Evolutionary conservation across 2,113 vertebrate genomes (phyloP).

Genomic region (Sula dactylatra): DNA sequence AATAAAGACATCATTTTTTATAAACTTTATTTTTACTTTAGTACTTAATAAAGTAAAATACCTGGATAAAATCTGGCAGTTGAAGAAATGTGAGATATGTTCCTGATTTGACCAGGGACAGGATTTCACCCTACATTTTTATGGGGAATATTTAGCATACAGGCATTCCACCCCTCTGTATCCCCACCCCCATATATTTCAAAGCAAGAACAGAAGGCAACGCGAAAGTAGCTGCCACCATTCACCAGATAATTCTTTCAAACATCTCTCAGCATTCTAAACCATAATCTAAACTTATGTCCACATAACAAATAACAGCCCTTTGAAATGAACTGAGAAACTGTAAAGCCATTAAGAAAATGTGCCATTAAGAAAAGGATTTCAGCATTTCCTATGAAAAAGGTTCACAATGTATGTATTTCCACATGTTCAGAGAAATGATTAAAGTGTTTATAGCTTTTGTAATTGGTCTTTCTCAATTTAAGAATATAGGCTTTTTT

Average conservation of each 20-base stretch:
- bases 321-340: slow-evolving; percentile 63
- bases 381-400: slow-evolving; percentile 53
- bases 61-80: background rate
- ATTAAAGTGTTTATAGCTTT: slow-evolving; percentile 71
- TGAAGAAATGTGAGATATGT: background rate
- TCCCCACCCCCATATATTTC: background rate
- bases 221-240: slow-evolving; percentile 44
- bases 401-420: slow-evolving; percentile 53
- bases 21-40: slow-evolving; percentile 11
- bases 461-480: slow-evolving; percentile 65
- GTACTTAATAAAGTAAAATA: slow-evolving; percentile 40
- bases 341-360: slow-evolving; percentile 73
- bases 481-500: slow-evolving; percentile 63
- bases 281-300: slow-evolving; percentile 69
- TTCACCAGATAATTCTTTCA: slow-evolving; percentile 66
- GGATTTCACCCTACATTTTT: background rate
- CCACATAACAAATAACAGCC: slow-evolving; percentile 63
- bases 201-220: slow-evolving; percentile 56
- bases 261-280: slow-evolving; percentile 56
- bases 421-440: slow-evolving; percentile 61
- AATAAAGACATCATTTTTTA: background rate
- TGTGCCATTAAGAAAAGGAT: slow-evolving; percentile 63
- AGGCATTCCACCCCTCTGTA: background rate
- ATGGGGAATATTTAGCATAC: background rate
- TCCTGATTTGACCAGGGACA: background rate